Conservation (phyloP, 2,888 invertebrate species). For the Clanis bilineata region DNA sequence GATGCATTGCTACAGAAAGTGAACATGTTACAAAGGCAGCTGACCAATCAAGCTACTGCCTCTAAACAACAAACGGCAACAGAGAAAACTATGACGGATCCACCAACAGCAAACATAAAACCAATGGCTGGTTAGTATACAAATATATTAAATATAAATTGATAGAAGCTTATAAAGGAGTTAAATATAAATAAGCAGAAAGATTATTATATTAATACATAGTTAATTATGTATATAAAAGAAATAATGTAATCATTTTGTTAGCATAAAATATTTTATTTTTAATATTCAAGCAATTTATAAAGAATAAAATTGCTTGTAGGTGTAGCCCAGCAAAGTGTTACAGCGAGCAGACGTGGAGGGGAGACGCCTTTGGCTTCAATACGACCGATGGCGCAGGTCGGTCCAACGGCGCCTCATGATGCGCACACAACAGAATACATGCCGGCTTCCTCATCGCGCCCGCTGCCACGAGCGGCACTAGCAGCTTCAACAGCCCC, state of each 20-base stretch:
- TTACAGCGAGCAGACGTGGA: constrained; percentile 84
- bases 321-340: constrained; percentile 75
- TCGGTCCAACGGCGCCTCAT: constrained; percentile 89
- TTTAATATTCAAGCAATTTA: neutral
- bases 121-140: constrained; percentile 91
- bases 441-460: constrained; percentile 91
- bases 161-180: neutral
- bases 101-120: constrained; percentile 94
- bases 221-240: too few species aligned
- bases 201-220: too few species aligned
- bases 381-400: constrained; percentile 94
- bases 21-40: constrained; percentile 86
- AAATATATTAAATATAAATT: neutral
- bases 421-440: constrained; percentile 87
- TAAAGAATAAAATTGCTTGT: neutral
- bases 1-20: constrained; percentile 88
- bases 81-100: constrained; percentile 82
- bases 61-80: constrained; percentile 83
- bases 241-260: neutral
- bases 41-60: constrained; percentile 86
- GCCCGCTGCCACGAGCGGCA: constrained; percentile 83
- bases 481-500: constrained; percentile 85
- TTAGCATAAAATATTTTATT: neutral
- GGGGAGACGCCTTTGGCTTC: constrained; percentile 93
- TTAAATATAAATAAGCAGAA: constrained; percentile 18